These are phyloP conservation scores for Neoseiulus cucumeris DNA, from an alignment of 1,140 invertebrate genomes.

Conservation along the genomic window DNA sequence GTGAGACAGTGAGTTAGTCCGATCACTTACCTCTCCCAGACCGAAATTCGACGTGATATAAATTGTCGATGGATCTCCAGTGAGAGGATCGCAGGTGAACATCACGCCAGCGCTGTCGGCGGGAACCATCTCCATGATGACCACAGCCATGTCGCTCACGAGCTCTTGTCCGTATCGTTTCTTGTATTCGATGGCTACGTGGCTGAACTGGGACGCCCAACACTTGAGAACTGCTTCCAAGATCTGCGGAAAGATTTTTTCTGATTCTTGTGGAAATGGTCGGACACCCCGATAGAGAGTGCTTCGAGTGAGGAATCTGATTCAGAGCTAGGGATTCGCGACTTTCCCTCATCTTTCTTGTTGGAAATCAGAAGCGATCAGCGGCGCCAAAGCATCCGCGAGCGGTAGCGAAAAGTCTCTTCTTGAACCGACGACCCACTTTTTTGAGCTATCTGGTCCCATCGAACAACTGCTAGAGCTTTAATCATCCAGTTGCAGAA, in stretches of 20 bases:
- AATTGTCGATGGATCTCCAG: slow-evolving; percentile 40
- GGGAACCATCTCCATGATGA: slow-evolving; percentile 50
- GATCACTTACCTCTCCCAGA: slow-evolving; percentile 42
- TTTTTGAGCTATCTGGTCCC: too few species aligned
- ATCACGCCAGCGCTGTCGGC: slow-evolving; percentile 50
- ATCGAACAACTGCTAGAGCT: too few species aligned
- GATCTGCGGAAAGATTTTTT: slow-evolving; percentile 26
- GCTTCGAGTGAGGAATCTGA: slow-evolving; percentile 29
- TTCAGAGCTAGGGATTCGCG: too few species aligned
- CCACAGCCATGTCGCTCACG: slow-evolving; percentile 45
- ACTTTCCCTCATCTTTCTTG: too few species aligned
- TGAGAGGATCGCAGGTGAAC: slow-evolving; percentile 51
- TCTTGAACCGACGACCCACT: too few species aligned
- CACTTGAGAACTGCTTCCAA: slow-evolving; percentile 40
- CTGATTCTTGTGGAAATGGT: not conserved
- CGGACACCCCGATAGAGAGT: not conserved
- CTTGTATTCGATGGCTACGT: slow-evolving; percentile 48
- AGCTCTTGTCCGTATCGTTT: slow-evolving; percentile 42
- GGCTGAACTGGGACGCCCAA: slow-evolving; percentile 54
- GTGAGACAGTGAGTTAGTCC: too few species aligned
- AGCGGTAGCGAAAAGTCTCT: too few species aligned
- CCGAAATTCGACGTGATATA: slow-evolving; percentile 58
- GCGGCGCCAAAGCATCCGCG: too few species aligned
- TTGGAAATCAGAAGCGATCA: too few species aligned
- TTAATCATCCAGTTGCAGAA: too few species aligned